Evolutionary conservation across 2,888 invertebrate species (phyloP).

Genomic region (Synanthedon tipuliformis): DNA sequence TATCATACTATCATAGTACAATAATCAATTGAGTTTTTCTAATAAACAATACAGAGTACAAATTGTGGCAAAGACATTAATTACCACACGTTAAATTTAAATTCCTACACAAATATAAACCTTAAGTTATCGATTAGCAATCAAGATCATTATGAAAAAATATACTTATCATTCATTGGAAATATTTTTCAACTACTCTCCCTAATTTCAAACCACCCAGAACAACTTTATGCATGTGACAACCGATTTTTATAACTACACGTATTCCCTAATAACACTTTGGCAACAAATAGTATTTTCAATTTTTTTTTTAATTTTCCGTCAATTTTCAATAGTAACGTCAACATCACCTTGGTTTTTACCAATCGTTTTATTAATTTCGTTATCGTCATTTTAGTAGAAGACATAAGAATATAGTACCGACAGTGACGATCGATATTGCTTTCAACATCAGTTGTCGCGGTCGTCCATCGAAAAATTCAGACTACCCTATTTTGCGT

Average conservation of each 20-base stretch:
- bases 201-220: conserved; percentile 64
- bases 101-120: conserved; percentile 67
- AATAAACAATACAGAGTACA: conserved; percentile 19
- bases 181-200: conserved; percentile 66
- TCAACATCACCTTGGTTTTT: conserved; percentile 44
- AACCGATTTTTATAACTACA: conserved; percentile 67
- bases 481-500: conserved; percentile 33
- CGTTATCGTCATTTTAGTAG: conserved; percentile 46
- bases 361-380: conserved; percentile 34
- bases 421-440: conserved; percentile 38
- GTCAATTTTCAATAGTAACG: conserved; percentile 49
- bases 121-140: conserved; percentile 65
- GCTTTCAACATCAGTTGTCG: conserved; percentile 25
- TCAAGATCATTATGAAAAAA: conserved; percentile 69
- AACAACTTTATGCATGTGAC: conserved; percentile 68
- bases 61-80: conserved; percentile 42
- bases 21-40: conserved; percentile 3
- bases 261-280: conserved; percentile 66
- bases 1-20: too few relatives aligned
- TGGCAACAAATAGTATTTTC: conserved; percentile 68
- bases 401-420: conserved; percentile 48
- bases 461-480: conserved; percentile 29
- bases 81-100: conserved; percentile 65
- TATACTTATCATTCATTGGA: conserved; percentile 54
- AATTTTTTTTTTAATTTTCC: conserved; percentile 34